phyloP scores from a whole-genome alignment of 2,797 vertebrate genomes.

The Tiaroga cobitis region DNA sequence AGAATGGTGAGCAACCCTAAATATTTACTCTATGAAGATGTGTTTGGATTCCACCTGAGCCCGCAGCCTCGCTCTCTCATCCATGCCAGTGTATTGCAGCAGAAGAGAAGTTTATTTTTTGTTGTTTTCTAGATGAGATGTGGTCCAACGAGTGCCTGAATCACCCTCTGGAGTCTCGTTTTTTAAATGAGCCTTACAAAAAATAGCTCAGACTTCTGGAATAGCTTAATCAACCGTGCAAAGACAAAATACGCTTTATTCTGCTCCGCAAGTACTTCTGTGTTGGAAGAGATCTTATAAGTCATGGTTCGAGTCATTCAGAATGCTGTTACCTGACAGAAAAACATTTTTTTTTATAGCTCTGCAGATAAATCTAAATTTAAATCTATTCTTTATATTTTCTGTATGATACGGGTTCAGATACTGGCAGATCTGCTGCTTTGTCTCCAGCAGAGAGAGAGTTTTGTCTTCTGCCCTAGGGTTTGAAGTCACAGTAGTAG shows the following conservation, averaged over 20 bases:
- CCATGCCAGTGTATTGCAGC: constrained; percentile 32
- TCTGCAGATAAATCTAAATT: background rate
- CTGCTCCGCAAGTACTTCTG: background rate
- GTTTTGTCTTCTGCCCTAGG: constrained; percentile 33
- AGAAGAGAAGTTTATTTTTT: constrained; percentile 35
- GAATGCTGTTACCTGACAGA: constrained; percentile 2
- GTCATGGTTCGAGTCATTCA: background rate
- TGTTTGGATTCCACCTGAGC: constrained; percentile 57
- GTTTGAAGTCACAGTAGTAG: constrained; percentile 54
- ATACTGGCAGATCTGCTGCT: background rate
- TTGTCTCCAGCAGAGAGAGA: constrained; percentile 5
- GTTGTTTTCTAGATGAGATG: constrained; percentile 30
- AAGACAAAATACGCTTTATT: background rate
- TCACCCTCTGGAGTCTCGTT: constrained; percentile 30
- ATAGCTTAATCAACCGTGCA: constrained; percentile 22
- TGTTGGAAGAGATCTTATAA: background rate
- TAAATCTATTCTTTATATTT: background rate
- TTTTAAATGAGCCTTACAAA: constrained; percentile 12
- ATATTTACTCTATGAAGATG: constrained; percentile 62
- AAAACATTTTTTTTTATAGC: background rate
- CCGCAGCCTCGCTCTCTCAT: constrained; percentile 19
- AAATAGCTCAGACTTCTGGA: background rate
- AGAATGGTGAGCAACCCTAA: constrained; percentile 63
- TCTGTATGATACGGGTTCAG: background rate
- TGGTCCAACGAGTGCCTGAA: constrained; percentile 19